Conservation (phyloP, 2,113 vertebrate species). For the Ptyas mucosa region DNA sequence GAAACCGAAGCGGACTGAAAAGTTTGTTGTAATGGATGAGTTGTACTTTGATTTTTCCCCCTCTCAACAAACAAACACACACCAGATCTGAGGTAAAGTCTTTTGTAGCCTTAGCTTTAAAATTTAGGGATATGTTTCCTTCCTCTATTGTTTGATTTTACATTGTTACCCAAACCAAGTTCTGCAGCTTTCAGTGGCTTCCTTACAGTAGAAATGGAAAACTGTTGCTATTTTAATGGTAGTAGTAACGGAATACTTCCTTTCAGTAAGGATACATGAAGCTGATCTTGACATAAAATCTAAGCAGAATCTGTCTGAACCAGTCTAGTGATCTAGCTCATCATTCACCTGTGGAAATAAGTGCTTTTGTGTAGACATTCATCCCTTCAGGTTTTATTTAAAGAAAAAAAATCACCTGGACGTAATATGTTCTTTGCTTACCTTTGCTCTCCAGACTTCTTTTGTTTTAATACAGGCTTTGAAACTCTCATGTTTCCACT, state of each 20-base stretch:
- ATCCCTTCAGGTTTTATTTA: not conserved
- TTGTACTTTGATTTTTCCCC: not conserved
- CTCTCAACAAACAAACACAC: not conserved
- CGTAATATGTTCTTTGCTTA: not conserved
- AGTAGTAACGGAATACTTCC: not conserved
- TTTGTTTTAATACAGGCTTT: not conserved
- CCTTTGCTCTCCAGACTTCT: not conserved
- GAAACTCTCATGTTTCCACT: conserved; percentile 2
- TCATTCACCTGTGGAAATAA: not conserved
- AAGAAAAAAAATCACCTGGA: not conserved
- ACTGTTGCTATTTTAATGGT: not conserved
- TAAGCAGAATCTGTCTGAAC: not conserved
- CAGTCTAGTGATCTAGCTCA: not conserved
- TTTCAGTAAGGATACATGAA: not conserved
- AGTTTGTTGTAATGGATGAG: not conserved
- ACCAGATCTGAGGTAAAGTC: not conserved
- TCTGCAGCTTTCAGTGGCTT: not conserved
- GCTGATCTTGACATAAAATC: not conserved
- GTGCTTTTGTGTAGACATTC: not conserved
- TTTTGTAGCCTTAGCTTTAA: not conserved
- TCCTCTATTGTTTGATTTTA: not conserved
- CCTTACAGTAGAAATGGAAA: not conserved
- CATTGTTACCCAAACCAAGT: not conserved
- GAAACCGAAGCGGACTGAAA: not conserved
- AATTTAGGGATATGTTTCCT: not conserved